A percentile compares a stretch with the other conserved stretches of the same genome.
phyloP scores from a whole-genome alignment of 2,888 invertebrate genomes.

The Drosophila ezoana region DNA sequence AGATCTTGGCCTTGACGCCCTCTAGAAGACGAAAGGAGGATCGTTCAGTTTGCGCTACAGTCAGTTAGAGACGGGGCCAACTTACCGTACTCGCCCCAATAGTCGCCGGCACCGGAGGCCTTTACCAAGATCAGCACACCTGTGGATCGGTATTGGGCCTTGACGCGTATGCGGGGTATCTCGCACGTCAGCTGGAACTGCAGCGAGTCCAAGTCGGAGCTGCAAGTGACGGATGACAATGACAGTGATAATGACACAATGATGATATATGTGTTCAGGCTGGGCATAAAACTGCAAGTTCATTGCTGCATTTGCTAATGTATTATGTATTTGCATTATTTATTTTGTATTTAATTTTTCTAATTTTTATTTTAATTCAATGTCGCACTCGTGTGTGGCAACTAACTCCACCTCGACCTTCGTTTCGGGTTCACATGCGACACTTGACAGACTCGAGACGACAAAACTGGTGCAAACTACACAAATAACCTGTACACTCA shows the following conservation, averaged over 20 bases:
- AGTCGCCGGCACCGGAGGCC: constrained; percentile 94
- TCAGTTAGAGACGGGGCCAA: not conserved
- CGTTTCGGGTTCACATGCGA: constrained; percentile 49
- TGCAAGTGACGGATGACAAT: constrained; percentile 82
- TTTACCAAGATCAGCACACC: constrained; percentile 92
- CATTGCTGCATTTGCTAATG: constrained; percentile 54
- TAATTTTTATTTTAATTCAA: constrained; percentile 35
- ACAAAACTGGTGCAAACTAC: constrained; percentile 42
- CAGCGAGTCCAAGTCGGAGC: constrained; percentile 91
- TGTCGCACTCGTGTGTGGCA: constrained; percentile 41
- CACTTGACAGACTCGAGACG: constrained; percentile 17
- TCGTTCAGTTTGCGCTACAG: not conserved
- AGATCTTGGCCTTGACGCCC: constrained; percentile 93
- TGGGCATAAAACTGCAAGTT: constrained; percentile 50
- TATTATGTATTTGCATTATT: constrained; percentile 35
- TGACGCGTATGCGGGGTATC: constrained; percentile 92
- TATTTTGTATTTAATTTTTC: constrained; percentile 1
- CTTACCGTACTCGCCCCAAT: constrained; percentile 95
- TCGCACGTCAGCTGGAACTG: constrained; percentile 93
- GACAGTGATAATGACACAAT: constrained; percentile 59
- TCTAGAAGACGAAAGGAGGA: constrained; percentile 86
- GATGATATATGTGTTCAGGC: constrained; percentile 37
- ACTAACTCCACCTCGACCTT: constrained; percentile 58
- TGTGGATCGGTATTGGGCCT: constrained; percentile 92
- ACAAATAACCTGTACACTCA: constrained; percentile 31